phyloP scores from a whole-genome alignment of 1,140 invertebrate genomes.

The Campoletis sonorensis region DNA sequence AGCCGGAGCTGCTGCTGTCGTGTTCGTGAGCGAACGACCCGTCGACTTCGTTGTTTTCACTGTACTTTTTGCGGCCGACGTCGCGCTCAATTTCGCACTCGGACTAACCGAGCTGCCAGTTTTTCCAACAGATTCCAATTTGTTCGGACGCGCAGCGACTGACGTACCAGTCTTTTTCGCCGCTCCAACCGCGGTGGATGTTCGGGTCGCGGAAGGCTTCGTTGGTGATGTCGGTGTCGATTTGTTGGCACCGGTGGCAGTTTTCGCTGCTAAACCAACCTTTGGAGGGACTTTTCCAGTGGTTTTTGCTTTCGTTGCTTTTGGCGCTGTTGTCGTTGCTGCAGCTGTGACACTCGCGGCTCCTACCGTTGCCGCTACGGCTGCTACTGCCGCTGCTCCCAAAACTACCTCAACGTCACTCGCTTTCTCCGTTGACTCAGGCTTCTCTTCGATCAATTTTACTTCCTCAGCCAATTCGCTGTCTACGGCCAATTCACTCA shows the following conservation, averaged over 20 bases:
- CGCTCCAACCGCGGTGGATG: conserved; percentile 10
- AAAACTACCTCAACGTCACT: background rate
- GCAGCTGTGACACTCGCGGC: conserved; percentile 55
- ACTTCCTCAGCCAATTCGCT: too few species aligned
- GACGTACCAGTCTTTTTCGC: conserved; percentile 61
- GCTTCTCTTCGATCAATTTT: background rate
- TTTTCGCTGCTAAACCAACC: conserved; percentile 60
- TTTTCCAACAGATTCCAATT: conserved; percentile 46
- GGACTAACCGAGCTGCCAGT: conserved; percentile 16
- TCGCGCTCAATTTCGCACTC: conserved; percentile 52
- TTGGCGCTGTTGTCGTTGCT: conserved; percentile 59
- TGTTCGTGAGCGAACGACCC: background rate
- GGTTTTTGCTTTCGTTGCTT: conserved; percentile 49
- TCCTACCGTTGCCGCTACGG: background rate
- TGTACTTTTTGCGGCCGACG: conserved; percentile 55
- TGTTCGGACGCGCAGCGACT: conserved; percentile 49
- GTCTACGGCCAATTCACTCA: background rate
- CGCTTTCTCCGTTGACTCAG: background rate
- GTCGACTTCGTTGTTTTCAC: conserved; percentile 49
- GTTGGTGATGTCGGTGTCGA: conserved; percentile 68
- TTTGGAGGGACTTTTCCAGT: conserved; percentile 57
- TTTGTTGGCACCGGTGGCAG: conserved; percentile 62
- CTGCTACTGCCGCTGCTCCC: background rate
- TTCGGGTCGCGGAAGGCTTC: conserved; percentile 57
- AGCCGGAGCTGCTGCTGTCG: conserved; percentile 19